Base-by-base conservation (phyloP, 2,888 invertebrate genomes). In the Amblyjoppa proteus region DNA sequence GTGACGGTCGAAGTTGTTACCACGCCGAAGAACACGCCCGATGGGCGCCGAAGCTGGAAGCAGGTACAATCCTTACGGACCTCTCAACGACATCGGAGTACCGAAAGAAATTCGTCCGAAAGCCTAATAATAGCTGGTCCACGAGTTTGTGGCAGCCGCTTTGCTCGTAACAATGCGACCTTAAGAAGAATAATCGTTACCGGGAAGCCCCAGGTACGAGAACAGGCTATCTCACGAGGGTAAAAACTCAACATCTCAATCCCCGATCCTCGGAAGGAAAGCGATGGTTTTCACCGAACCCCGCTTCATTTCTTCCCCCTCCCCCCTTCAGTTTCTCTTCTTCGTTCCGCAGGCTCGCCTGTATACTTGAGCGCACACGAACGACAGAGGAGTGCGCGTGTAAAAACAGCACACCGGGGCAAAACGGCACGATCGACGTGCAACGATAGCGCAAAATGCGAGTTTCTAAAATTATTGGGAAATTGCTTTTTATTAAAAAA, bases 221-320 rank as follows among this genome's bases (percentile, higher is more conserved):
- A 41, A 16, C 1, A 31, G 25, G 41, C 34, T 25, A 41, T 34
- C 78, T 20, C 69, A 53, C 41, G 66, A 68, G 41, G 73, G 51
- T 74, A 28, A 41, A 45, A 71, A 31, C 28, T 64, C 56, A 45
- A 85, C 85, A 75, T 75, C 78, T 82, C 85, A 78, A 85, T 85
- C 58, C 6, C 41, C 41, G 68, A 69, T 41, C n/a, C 77, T 45
- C n/a, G 28, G 34, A 49, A 69, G 74, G 58, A 51, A 53, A 79
- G 51, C 34, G 16, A 58, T 45, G 45, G 38, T 69, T 77, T 66
- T 51, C 41, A 41, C 51, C 66, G 45, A 53, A 58, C 56, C 45
- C 31, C 13, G 45, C 31, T 25, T 49, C 25, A 20, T 75, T 74
- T 38, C 20, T 53, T 58, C 25, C 45, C 16, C 28, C 66, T 58